Percentiles rank a stretch among this genome's conserved stretches.
These are phyloP conservation scores for Conchocele bisecta DNA, from an alignment of 2,888 invertebrate genomes.

Conservation along the genomic window DNA sequence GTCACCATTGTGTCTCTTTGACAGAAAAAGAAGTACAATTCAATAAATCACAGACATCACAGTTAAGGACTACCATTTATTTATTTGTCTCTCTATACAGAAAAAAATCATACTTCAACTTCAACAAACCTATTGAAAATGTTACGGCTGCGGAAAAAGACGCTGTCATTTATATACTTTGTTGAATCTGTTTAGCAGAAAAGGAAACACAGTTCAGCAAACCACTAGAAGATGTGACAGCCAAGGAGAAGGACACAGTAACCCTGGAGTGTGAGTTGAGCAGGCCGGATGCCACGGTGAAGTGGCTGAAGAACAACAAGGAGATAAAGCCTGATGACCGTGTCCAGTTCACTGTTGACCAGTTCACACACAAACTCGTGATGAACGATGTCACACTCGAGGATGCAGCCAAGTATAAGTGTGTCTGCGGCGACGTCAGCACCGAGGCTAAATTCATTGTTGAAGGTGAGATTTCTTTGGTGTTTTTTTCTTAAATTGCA, in stretches of 20 bases:
- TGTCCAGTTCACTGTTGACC: constrained; percentile 91
- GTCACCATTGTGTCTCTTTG: too few relatives aligned
- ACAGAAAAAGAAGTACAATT: too few relatives aligned
- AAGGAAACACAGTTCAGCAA: constrained; percentile 70
- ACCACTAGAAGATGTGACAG: constrained; percentile 62
- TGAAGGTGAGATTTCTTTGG: constrained; percentile 73
- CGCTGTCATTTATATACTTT: constrained; percentile 85
- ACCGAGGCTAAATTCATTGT: constrained; percentile 76
- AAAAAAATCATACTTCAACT: constrained; percentile 26
- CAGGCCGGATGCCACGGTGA: constrained; percentile 85
- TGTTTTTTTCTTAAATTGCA: too few relatives aligned
- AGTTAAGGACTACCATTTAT: background rate
- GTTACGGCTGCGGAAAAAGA: constrained; percentile 61
- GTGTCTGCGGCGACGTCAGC: constrained; percentile 70
- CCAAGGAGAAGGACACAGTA: constrained; percentile 84
- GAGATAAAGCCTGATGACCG: constrained; percentile 93
- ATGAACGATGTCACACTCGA: constrained; percentile 72
- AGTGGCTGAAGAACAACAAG: constrained; percentile 91
- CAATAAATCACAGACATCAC: too few relatives aligned
- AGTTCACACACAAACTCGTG: constrained; percentile 72
- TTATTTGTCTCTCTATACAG: background rate
- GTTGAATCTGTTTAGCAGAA: constrained; percentile 81
- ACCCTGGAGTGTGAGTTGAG: constrained; percentile 72
- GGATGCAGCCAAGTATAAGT: constrained; percentile 77
- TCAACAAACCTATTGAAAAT: constrained; percentile 64